Evolutionary conservation across 2,113 vertebrate genomes (phyloP).

Genomic region (Globicephala melas): DNA sequence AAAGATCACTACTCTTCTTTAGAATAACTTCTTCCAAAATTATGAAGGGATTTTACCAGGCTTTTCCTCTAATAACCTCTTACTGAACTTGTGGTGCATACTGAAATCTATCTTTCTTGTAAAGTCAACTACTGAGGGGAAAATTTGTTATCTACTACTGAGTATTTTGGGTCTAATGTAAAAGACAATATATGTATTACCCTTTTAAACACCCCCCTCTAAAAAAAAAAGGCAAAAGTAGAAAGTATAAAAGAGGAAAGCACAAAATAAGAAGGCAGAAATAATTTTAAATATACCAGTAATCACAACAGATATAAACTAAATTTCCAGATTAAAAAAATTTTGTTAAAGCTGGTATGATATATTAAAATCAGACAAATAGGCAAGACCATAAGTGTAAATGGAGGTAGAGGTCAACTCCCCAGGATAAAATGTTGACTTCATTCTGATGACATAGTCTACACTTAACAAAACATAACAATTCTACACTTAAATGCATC

Average conservation of each 20-base stretch:
- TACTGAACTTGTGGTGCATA: neutral
- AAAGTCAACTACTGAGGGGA: neutral
- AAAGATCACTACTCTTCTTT: neutral
- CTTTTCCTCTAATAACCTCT: neutral
- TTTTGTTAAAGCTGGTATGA: neutral
- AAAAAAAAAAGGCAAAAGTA: neutral
- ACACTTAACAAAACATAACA: neutral
- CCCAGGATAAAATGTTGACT: neutral
- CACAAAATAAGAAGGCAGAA: neutral
- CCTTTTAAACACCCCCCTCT: neutral
- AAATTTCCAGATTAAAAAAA: neutral
- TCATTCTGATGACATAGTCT: neutral
- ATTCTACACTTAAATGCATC: neutral
- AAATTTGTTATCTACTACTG: neutral
- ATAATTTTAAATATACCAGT: neutral
- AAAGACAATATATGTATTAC: neutral
- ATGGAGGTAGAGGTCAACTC: neutral
- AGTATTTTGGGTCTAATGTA: neutral
- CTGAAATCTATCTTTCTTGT: neutral
- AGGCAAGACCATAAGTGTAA: neutral
- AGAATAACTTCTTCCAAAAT: constrained; percentile 22
- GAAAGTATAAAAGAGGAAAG: neutral
- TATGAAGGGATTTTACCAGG: neutral
- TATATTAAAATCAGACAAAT: neutral
- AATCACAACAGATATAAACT: neutral